These are phyloP conservation scores for Rhyacichthys aspro DNA, from an alignment of 2,797 vertebrate genomes.

Conservation along the genomic window DNA sequence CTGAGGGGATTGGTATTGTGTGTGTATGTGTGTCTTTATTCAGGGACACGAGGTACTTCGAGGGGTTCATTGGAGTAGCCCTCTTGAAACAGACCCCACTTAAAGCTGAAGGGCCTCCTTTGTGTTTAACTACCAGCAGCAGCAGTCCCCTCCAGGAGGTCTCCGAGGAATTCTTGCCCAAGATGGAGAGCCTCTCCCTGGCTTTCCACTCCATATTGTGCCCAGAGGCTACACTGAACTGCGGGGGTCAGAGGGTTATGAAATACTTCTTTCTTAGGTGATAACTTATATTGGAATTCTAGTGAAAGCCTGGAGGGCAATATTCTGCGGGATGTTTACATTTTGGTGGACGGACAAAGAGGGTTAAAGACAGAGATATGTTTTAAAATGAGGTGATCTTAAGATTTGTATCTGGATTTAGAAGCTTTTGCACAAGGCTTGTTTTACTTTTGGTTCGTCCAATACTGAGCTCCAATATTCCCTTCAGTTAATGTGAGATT, in stretches of 20 bases:
- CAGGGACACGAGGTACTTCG: constrained; percentile 34
- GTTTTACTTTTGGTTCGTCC: constrained; percentile 13
- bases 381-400: not conserved
- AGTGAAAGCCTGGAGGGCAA: constrained; percentile 25
- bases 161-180: constrained; percentile 65
- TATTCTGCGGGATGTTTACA: constrained; percentile 20
- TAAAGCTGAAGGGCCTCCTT: constrained; percentile 73
- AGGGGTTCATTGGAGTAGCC: constrained; percentile 36
- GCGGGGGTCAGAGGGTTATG: constrained; percentile 51
- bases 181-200: constrained; percentile 55
- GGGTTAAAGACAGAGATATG: constrained; percentile 9
- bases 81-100: constrained; percentile 68
- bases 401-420: constrained; percentile 3
- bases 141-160: constrained; percentile 67
- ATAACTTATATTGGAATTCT: constrained; percentile 32
- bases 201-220: constrained; percentile 48
- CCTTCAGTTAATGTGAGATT: constrained; percentile 2
- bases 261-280: constrained; percentile 55
- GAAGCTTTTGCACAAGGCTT: constrained; percentile 22
- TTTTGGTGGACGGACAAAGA: constrained; percentile 5
- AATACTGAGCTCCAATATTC: constrained; percentile 26
- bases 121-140: constrained; percentile 64
- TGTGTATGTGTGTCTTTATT: constrained; percentile 37
- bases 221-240: constrained; percentile 46
- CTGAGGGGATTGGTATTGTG: constrained; percentile 14